Evolutionary conservation across 2,113 vertebrate species (phyloP).

Genomic region (Heterocephalus glaber): DNA sequence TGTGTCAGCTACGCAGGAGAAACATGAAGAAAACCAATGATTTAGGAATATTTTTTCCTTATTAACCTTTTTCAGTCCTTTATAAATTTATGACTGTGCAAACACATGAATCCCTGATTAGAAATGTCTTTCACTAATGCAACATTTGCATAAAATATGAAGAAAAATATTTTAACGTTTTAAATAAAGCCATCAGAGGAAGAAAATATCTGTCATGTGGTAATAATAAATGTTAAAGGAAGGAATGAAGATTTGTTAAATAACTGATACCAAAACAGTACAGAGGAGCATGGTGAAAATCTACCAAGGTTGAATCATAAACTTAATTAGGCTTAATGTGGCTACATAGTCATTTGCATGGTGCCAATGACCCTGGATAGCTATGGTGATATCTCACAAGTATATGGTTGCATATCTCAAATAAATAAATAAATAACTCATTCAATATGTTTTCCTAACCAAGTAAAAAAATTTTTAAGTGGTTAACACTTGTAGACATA

Average conservation of each 20-base stretch:
- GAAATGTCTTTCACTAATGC: background rate
- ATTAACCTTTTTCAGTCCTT: conserved; percentile 43
- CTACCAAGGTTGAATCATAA: accelerated
- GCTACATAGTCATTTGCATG: background rate
- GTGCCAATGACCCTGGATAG: too few relatives aligned
- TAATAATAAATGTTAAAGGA: background rate
- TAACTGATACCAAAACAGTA: background rate
- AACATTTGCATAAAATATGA: background rate
- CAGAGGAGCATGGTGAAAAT: background rate
- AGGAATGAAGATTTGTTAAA: background rate
- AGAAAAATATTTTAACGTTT: background rate
- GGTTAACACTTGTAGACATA: background rate
- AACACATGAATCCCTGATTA: background rate
- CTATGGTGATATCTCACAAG: background rate
- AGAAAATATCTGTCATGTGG: background rate
- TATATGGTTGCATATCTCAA: background rate
- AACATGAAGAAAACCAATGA: background rate
- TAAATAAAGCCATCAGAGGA: background rate
- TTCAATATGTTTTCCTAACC: background rate
- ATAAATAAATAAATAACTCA: background rate
- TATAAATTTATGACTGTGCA: background rate
- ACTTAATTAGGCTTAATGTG: too few relatives aligned
- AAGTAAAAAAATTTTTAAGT: background rate
- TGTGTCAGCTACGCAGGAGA: background rate
- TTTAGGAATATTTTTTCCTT: conserved; percentile 16